phyloP scores from a whole-genome alignment of 2,113 vertebrate species.

The Rhabdomys dilectus region DNA sequence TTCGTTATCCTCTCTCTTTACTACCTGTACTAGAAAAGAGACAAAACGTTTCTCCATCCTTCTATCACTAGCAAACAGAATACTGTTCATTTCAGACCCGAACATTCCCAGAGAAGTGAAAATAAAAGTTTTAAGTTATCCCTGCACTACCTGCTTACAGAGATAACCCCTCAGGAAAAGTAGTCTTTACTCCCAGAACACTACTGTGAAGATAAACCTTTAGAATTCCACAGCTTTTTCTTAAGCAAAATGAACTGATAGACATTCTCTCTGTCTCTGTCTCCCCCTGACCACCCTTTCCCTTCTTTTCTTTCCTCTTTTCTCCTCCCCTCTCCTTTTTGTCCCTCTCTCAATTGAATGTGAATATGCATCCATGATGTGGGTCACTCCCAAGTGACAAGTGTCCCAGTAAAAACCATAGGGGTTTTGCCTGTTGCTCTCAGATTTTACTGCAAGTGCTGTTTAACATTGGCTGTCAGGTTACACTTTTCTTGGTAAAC shows the following conservation, averaged over 20 bases:
- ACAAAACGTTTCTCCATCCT: not conserved
- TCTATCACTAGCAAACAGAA: constrained; percentile 11
- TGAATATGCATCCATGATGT: not conserved
- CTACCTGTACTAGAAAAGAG: accelerated
- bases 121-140: not conserved
- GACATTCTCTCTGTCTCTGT: not conserved
- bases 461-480: constrained; percentile 20
- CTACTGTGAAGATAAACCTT: not conserved
- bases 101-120: not conserved
- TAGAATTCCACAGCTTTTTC: not conserved
- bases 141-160: not conserved
- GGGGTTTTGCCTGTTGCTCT: constrained; percentile 9
- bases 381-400: not conserved
- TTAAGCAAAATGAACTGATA: not conserved
- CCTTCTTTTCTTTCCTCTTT: not conserved
- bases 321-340: not conserved
- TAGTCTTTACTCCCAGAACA: not conserved
- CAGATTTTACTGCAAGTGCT: not conserved
- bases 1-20: not conserved
- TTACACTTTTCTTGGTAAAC: constrained; percentile 21
- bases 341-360: not conserved
- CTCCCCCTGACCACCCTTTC: not conserved
- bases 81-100: not conserved
- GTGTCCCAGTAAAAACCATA: not conserved
- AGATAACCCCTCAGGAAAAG: not conserved